These are phyloP conservation scores for Nebria ingens DNA, from an alignment of 1,140 invertebrate genomes.

Conservation along the genomic window DNA sequence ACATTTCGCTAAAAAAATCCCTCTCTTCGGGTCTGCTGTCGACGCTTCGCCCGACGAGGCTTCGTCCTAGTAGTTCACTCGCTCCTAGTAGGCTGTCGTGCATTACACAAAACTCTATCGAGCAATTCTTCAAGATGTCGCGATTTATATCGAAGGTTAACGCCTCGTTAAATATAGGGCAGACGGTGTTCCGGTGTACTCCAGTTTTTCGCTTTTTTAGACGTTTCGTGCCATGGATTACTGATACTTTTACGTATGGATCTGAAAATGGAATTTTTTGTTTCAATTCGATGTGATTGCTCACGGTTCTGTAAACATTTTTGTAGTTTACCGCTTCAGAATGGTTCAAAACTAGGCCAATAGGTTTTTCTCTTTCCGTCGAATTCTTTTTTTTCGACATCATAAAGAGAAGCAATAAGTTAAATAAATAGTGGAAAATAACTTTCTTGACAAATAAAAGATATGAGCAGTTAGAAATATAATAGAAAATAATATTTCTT, in stretches of 20 bases:
- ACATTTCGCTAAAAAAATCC: slow-evolving; percentile 43
- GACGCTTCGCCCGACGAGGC: slow-evolving; percentile 36
- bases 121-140: slow-evolving; percentile 41
- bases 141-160: slow-evolving; percentile 68
- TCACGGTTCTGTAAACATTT: no score
- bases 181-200: slow-evolving; percentile 70
- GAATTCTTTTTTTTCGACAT: no score
- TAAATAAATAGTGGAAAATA: no score
- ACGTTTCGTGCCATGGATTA: slow-evolving; percentile 61
- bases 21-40: slow-evolving; percentile 36
- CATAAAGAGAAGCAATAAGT: no score
- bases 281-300: no score
- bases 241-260: slow-evolving; percentile 76
- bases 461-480: no score
- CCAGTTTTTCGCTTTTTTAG: slow-evolving; percentile 82
- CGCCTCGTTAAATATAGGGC: slow-evolving; percentile 81
- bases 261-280: slow-evolving; percentile 47
- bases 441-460: no score
- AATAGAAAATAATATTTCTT: no score
- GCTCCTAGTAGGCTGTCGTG: slow-evolving; percentile 42
- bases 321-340: no score
- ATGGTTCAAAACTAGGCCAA: no score
- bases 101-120: slow-evolving; percentile 41
- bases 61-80: slow-evolving; percentile 41
- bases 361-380: no score